phyloP scores from a whole-genome alignment of 2,797 vertebrate genomes.

The Phataginus tricuspis region DNA sequence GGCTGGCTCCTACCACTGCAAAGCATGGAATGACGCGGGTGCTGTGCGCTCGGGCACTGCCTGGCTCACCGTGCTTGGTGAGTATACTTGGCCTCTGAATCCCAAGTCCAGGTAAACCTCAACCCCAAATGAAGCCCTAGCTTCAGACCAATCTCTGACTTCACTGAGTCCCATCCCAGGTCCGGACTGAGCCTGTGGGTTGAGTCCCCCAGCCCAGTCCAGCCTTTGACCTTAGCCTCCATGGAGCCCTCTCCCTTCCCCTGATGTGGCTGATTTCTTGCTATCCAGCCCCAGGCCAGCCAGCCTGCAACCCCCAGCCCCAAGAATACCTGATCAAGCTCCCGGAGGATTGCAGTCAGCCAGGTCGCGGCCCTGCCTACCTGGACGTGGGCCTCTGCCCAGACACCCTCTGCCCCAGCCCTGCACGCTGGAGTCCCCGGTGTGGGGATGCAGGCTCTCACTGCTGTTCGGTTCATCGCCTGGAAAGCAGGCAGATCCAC shows the following conservation, averaged over 20 bases:
- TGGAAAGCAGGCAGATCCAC: conserved; percentile 89
- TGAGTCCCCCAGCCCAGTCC: neutral
- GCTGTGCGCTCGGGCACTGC: conserved; percentile 91
- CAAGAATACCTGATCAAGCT: conserved; percentile 91
- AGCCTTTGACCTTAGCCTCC: neutral
- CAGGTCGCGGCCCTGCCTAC: conserved; percentile 87
- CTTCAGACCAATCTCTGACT: neutral
- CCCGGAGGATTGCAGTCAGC: conserved; percentile 91
- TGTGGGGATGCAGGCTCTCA: conserved; percentile 88
- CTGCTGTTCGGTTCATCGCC: conserved; percentile 91
- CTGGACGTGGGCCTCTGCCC: conserved; percentile 93
- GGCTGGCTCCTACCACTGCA: conserved; percentile 94
- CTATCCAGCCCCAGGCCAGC: conserved; percentile 88
- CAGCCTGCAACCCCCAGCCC: conserved; percentile 90
- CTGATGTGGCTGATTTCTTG: neutral
- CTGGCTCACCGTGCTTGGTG: conserved; percentile 91
- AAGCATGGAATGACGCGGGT: conserved; percentile 92
- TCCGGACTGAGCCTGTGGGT: neutral
- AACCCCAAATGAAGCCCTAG: neutral
- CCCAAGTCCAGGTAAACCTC: neutral
- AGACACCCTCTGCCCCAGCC: conserved; percentile 88
- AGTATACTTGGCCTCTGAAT: conserved; percentile 42
- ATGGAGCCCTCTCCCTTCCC: neutral
- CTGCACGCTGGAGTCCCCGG: conserved; percentile 84
- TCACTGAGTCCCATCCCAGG: neutral